Conservation (phyloP, 2,797 vertebrate genomes). For the Rachycentron canadum region DNA sequence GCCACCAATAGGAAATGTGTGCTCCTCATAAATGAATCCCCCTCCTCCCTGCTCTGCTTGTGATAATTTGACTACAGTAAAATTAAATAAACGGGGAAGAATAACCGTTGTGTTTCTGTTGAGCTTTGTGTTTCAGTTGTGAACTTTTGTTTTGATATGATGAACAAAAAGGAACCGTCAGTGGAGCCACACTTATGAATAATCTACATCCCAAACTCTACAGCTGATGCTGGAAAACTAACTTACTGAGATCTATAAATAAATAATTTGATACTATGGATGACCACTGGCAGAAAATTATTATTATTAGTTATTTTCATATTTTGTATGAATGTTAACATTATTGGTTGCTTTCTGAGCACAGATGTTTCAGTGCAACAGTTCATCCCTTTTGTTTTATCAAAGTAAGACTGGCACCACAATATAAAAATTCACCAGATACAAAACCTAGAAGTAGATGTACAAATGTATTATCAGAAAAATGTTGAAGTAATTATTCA, state of each 20-base stretch:
- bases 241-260: no score
- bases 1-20: conserved; percentile 23
- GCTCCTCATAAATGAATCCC: neutral
- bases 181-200: neutral
- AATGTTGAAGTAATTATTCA: neutral
- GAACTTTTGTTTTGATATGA: neutral
- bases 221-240: neutral
- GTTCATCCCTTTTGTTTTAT: neutral
- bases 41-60: conserved; percentile 18
- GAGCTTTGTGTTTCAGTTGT: neutral
- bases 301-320: neutral
- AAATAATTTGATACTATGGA: neutral
- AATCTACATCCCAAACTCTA: neutral
- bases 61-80: neutral
- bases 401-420: no score
- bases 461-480: neutral
- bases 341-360: neutral
- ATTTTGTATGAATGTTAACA: neutral
- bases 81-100: neutral
- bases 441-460: no score
- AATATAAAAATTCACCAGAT: no score
- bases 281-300: neutral
- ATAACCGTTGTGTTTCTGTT: neutral
- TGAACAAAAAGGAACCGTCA: neutral
- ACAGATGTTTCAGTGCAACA: neutral